A percentile compares a stretch with the other conserved stretches of the same genome.
phyloP scores from a whole-genome alignment of 2,888 invertebrate species.

The Andrena trimmerana region DNA sequence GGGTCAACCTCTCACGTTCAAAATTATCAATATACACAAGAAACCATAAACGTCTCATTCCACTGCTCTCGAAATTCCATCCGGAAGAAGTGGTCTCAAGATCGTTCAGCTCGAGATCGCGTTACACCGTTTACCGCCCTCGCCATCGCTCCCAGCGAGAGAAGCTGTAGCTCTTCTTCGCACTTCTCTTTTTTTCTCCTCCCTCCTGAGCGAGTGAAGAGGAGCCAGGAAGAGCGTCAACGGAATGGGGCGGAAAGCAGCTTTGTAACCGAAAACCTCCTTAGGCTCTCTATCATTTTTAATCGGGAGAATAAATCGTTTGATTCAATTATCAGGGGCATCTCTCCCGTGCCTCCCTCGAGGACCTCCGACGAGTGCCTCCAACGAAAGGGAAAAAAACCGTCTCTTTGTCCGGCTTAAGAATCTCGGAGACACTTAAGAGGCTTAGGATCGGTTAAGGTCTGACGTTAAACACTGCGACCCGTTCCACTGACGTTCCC shows the following conservation, averaged over 20 bases:
- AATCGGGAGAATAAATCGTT: conserved; percentile 85
- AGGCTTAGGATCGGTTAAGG: conserved; percentile 81
- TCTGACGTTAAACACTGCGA: conserved; percentile 72
- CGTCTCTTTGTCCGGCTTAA: conserved; percentile 83
- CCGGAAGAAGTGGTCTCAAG: conserved; percentile 25
- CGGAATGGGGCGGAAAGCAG: conserved; percentile 77
- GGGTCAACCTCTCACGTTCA: neutral
- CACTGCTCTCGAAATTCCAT: conserved; percentile 1
- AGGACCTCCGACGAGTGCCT: conserved; percentile 63
- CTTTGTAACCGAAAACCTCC: conserved; percentile 83
- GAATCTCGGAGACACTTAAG: conserved; percentile 83
- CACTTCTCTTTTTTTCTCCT: conserved; percentile 63
- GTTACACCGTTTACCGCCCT: conserved; percentile 71
- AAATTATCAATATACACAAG: neutral
- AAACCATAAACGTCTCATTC: conserved; percentile 6
- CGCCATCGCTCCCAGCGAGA: conserved; percentile 69
- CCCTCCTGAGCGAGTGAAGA: conserved; percentile 41
- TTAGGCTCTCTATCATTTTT: conserved; percentile 81
- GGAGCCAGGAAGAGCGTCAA: conserved; percentile 57
- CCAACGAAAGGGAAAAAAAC: conserved; percentile 70
- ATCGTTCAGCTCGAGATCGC: conserved; percentile 63
- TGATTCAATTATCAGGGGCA: conserved; percentile 83
- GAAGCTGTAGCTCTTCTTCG: conserved; percentile 71
- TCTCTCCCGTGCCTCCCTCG: conserved; percentile 71
- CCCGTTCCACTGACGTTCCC: conserved; percentile 43